Evolutionary conservation across 1,140 invertebrate genomes (phyloP), one percentile per base, ranked within the genome.

Genomic region (Prorops nasuta): DNA sequence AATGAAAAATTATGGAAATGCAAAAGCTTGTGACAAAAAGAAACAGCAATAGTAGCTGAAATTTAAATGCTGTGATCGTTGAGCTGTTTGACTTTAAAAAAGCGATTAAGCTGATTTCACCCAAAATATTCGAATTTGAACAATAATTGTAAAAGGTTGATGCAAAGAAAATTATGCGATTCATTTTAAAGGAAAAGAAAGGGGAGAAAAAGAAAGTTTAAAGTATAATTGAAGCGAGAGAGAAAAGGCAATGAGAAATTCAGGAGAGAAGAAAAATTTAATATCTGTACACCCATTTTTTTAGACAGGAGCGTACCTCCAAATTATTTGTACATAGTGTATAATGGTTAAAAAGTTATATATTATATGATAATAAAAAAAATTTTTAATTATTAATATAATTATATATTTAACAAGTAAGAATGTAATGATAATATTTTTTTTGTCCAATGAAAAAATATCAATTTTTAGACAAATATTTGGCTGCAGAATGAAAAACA

Each of bases 311-410:
- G 51, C 56, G 43, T 39, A 51, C 24, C 56, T 60, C 58, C 54
- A 50, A 34, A 58, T 73, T 69, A 69, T 69, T 72, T 74, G 71
- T 74, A 74, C 32, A 74, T 74, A 72, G 53, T 72, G 69, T 74
- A 74, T 63, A 59, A 74, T 72, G 64, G 60, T 71, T 64, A 63
- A 64, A 56, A 64, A 63, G 54, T 58, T 63, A 56, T 66, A 60
- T 60, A 62, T 59, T 43, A 54, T 62, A 46, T 39, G 51, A 52
- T 56, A 56, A 57, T 50, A 39, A 42, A 50, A 55, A n/a, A 54
- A 58, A 58, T 63, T 60, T 69, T 70, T 69, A 48, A 66, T 61
- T 59, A 64, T 58, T 69, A 69, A 68, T 69, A 64, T 66, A 64
- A 66, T 63, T 66, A 54, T 66, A 60, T 69, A 67, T 66, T 69